phyloP scores from a whole-genome alignment of 2,113 vertebrate genomes.

The Physeter macrocephalus region DNA sequence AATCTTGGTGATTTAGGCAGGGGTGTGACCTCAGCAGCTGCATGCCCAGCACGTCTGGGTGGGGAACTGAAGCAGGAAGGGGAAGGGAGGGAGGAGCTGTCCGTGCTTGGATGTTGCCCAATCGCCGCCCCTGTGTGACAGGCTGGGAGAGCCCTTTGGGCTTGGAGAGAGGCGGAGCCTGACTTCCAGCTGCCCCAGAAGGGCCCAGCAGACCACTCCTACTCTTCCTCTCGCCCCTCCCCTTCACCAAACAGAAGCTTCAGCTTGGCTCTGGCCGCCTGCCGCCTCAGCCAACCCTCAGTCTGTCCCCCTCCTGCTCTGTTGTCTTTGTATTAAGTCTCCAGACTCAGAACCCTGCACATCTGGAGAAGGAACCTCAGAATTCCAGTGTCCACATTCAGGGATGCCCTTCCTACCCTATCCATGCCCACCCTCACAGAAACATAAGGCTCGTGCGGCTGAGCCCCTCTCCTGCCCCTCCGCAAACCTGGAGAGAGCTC shows the following conservation, averaged over 20 bases:
- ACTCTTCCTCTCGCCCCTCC: slow-evolving; percentile 14
- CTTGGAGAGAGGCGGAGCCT: slow-evolving; percentile 36
- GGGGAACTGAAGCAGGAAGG: slow-evolving; percentile 68
- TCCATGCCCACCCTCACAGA: background rate
- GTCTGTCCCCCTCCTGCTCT: background rate
- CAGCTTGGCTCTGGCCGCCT: background rate
- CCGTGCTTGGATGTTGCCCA: slow-evolving; percentile 45
- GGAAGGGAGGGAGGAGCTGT: slow-evolving; percentile 63
- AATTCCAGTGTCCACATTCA: background rate
- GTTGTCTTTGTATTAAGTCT: background rate
- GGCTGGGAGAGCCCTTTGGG: slow-evolving; percentile 40
- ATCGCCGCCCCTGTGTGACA: slow-evolving; percentile 36
- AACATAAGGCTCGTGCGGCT: background rate
- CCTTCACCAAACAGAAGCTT: background rate
- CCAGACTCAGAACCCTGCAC: background rate
- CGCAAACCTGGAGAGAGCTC: background rate
- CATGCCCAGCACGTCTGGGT: slow-evolving; percentile 36
- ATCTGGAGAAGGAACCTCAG: background rate
- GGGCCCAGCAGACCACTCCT: background rate
- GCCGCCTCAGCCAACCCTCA: background rate
- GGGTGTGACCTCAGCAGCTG: background rate
- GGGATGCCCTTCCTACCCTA: background rate
- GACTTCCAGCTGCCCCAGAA: background rate
- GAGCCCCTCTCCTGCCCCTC: background rate
- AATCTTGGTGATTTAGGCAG: background rate